Conservation (phyloP, 2,888 invertebrate species). For the Balanococcus diminutus region DNA sequence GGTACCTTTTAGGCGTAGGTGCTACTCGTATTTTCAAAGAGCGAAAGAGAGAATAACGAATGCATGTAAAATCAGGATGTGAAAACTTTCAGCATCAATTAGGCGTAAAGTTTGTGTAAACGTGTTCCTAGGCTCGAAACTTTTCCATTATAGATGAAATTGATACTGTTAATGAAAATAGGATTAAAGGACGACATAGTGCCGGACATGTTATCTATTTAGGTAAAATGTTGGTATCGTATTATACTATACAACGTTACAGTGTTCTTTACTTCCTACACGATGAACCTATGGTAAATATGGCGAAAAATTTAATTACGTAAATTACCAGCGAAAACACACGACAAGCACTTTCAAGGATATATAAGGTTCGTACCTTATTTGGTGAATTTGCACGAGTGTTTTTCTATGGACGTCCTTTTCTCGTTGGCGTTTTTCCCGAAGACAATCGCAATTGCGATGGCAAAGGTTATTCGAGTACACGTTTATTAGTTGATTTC, state of each 20-base stretch:
- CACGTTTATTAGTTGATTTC: not conserved
- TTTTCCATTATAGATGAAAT: constrained; percentile 21
- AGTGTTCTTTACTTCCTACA: not conserved
- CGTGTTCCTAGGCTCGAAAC: not conserved
- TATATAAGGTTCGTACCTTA: not conserved
- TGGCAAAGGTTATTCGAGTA: not conserved
- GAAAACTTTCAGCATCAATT: constrained; percentile 39
- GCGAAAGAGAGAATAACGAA: not conserved
- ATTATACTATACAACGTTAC: not conserved
- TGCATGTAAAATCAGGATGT: constrained; percentile 1
- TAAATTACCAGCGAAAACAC: not conserved
- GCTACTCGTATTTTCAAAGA: not conserved
- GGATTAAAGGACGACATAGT: not conserved
- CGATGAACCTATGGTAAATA: not conserved
- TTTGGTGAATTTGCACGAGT: not conserved
- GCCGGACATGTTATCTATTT: constrained; percentile 5
- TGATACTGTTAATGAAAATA: constrained; percentile 35
- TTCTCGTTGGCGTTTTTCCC: not conserved
- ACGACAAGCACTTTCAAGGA: not conserved
- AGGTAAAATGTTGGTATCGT: not conserved
- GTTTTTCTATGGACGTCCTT: not conserved
- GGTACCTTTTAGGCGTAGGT: too few species aligned
- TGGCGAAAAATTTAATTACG: constrained; percentile 27
- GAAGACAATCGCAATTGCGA: not conserved
- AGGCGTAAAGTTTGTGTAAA: not conserved